Evolutionary conservation across 2,113 vertebrate genomes (phyloP).

Genomic region (Syrrhaptes paradoxus): DNA sequence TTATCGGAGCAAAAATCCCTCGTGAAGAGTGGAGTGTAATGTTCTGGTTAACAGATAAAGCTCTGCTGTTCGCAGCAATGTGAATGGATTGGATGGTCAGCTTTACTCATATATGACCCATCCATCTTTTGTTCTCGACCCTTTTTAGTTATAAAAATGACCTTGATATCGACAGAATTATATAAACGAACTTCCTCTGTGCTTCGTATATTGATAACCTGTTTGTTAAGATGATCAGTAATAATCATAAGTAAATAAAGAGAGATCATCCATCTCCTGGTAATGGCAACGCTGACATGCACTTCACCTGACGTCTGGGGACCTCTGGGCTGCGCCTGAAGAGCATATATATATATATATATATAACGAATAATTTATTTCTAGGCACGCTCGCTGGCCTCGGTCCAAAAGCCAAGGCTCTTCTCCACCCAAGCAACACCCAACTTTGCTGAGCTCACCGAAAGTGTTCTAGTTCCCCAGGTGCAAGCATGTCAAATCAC

Average conservation of each 20-base stretch:
- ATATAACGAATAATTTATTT: neutral
- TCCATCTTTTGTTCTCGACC: conserved; percentile 62
- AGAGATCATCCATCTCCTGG: conserved; percentile 65
- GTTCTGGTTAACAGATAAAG: conserved; percentile 30
- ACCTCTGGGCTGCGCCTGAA: neutral
- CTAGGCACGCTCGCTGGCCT: neutral
- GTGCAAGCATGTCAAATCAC: neutral
- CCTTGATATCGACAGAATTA: conserved; percentile 83
- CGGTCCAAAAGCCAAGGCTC: neutral
- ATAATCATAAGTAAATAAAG: conserved; percentile 87
- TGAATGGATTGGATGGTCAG: conserved; percentile 55
- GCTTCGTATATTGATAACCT: conserved; percentile 83
- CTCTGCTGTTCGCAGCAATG: neutral
- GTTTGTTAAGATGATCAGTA: conserved; percentile 84
- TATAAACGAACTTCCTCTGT: conserved; percentile 78
- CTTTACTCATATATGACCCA: conserved; percentile 63
- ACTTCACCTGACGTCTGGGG: conserved; percentile 43
- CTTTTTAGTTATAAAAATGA: conserved; percentile 82
- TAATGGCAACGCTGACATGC: conserved; percentile 37
- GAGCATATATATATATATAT: too few relatives aligned
- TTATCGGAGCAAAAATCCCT: conserved; percentile 19
- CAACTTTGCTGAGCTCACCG: neutral
- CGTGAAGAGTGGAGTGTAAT: conserved; percentile 14
- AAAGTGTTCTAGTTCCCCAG: neutral
- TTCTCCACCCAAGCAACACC: neutral